A percentile compares a stretch with the other conserved stretches of the same genome.
These are phyloP conservation scores for Anodontia alba DNA, from an alignment of 2,888 invertebrate genomes.

Conservation along the genomic window DNA sequence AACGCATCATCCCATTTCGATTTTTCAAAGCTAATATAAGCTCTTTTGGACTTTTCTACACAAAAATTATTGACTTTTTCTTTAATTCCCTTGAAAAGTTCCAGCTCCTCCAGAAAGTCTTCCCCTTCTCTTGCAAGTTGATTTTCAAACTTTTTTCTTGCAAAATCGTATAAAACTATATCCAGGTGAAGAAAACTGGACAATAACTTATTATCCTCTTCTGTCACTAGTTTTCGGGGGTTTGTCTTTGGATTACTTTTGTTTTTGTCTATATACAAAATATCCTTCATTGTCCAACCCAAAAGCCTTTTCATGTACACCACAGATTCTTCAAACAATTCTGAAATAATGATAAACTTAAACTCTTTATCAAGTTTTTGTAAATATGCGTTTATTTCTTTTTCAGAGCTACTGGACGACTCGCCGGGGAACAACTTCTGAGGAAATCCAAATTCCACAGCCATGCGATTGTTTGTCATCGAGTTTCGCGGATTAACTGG, in stretches of 20 bases:
- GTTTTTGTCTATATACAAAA: slow-evolving; percentile 57
- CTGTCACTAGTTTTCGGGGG: slow-evolving; percentile 33
- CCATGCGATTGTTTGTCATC: slow-evolving; percentile 63
- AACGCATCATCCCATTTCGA: slow-evolving; percentile 31
- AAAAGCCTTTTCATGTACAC: slow-evolving; percentile 60
- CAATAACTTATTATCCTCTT: slow-evolving; percentile 26
- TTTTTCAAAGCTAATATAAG: slow-evolving; percentile 20
- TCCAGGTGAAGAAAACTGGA: slow-evolving; percentile 47
- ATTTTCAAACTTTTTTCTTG: slow-evolving; percentile 37
- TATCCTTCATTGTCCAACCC: slow-evolving; percentile 57
- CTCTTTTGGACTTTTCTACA: not conserved
- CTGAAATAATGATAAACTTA: slow-evolving; percentile 62
- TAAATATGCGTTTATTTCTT: slow-evolving; percentile 36
- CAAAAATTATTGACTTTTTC: slow-evolving; percentile 37
- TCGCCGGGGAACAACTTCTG: slow-evolving; percentile 41
- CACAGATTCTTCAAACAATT: slow-evolving; percentile 67
- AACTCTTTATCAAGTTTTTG: slow-evolving; percentile 56
- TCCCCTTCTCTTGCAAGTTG: slow-evolving; percentile 32
- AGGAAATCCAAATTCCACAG: slow-evolving; percentile 59
- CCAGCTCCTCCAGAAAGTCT: slow-evolving; percentile 43
- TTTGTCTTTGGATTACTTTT: slow-evolving; percentile 31
- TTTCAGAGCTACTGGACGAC: slow-evolving; percentile 31
- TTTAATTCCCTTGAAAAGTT: slow-evolving; percentile 30
- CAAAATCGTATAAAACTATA: slow-evolving; percentile 45
- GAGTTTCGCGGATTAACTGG: slow-evolving; percentile 43